Base-by-base conservation (phyloP, 2,113 vertebrate species). In the Clarias batrachus region DNA sequence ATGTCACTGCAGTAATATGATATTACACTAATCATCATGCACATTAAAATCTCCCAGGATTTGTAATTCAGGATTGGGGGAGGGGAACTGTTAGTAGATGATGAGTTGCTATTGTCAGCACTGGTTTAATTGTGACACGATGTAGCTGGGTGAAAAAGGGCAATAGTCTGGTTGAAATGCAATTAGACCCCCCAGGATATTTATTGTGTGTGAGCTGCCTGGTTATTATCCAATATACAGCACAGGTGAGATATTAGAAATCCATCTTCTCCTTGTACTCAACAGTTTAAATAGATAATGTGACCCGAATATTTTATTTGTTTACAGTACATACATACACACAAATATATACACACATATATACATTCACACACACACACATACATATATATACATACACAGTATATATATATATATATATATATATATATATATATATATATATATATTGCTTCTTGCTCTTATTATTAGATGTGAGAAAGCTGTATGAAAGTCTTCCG, bases 211-310 rank as follows among this genome's bases (percentile, higher is more conserved):
- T 78, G 84, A 65, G 66, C 84, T 76, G 86, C 82, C 80, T 66
- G n/a, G 62, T 87, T 83, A 83, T 77, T 83, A 76, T 56, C 60
- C 11, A 77, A 77, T 82, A 77, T 83, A 48, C 70, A 77, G 60
- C 81, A 77, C 62, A 78, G 66, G 52, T 63, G 63, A 82, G 81
- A 83, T 87, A 83, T 87, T 87, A 77, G 60, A 82, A 82, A 87
- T 59, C 60, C 73, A 78, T 66, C 52, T 37, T 59, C 52, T 57
- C 37, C 63, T 78, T 77, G 71, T 48, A 81, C 33, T 60, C 76
- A 16, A 19, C 27, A 73, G 78, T 62, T 60, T 86, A 86, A 86
- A 81, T 81, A 81, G 56, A 81, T 81, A 71, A 81, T 27, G 65
- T 25, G 71, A 77, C 60, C 8, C 37, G 80, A 68, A 78, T 87